These are phyloP conservation scores for Propithecus coquereli DNA, from an alignment of 2,113 vertebrate genomes.

Conservation along the genomic window DNA sequence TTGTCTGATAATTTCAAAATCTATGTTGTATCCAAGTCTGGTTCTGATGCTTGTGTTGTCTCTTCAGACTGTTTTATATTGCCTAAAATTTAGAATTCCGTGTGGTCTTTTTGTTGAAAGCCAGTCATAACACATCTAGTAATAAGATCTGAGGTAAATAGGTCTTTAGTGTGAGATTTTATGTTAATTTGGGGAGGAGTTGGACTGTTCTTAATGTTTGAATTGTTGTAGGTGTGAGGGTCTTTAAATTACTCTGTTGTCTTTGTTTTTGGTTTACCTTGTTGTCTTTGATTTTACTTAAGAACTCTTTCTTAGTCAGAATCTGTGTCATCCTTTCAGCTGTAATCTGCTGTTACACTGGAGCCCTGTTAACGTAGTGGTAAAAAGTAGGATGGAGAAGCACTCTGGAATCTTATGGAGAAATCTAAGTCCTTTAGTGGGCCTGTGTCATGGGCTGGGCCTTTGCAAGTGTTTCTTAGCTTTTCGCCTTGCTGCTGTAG, in stretches of 20 bases:
- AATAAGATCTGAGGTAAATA: not conserved
- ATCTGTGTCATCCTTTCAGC: not conserved
- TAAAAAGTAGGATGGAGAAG: not conserved
- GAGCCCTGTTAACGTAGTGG: not conserved
- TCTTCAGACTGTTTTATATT: not conserved
- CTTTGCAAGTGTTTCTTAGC: not conserved
- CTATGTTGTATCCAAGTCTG: not conserved
- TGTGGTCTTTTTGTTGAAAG: not conserved
- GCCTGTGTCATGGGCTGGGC: not conserved
- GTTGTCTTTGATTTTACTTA: not conserved
- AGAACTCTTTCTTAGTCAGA: not conserved
- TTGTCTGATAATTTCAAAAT: not conserved
- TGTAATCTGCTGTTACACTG: not conserved
- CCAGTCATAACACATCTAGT: not conserved
- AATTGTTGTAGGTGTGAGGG: not conserved
- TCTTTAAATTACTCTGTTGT: not conserved
- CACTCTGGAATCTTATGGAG: not conserved
- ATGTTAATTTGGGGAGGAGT: not conserved
- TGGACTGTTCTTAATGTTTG: not conserved
- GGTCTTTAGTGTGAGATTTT: not conserved
- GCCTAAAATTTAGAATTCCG: not conserved
- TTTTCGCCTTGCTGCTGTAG: not conserved
- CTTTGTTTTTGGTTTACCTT: not conserved
- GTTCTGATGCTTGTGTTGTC: not conserved
- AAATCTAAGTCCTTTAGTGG: not conserved